Evolutionary conservation across 2,113 vertebrate genomes (phyloP).

Genomic region (Choloepus hoffmanni): DNA sequence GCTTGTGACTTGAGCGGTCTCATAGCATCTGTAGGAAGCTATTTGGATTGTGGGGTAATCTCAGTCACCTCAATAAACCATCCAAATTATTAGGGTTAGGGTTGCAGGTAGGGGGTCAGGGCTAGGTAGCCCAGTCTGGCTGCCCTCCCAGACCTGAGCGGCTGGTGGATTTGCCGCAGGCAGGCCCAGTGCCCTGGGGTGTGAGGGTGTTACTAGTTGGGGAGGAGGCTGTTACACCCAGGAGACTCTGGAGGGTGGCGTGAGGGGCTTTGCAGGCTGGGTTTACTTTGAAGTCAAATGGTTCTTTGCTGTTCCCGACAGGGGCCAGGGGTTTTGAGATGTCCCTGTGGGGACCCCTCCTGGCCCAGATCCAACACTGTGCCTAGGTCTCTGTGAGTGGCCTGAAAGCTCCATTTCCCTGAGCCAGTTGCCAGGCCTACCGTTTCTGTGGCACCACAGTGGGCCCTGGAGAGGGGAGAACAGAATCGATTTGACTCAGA

Average conservation of each 20-base stretch:
- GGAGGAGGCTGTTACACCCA: not conserved
- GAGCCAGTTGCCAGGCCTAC: not conserved
- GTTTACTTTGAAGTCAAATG: not conserved
- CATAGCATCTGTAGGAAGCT: not conserved
- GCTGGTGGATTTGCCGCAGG: not conserved
- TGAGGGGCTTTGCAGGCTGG: not conserved
- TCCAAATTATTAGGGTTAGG: conserved; percentile 21
- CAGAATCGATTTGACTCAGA: not conserved
- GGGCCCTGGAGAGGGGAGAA: rapidly evolving
- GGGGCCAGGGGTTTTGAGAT: not conserved
- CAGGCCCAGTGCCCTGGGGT: too few species aligned
- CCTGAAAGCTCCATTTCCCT: not conserved
- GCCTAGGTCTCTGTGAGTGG: not conserved
- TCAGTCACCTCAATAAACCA: not conserved
- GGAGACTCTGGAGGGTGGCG: not conserved
- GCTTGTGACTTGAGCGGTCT: not conserved
- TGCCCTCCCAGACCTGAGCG: not conserved
- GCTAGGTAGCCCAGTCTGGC: not conserved
- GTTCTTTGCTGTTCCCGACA: not conserved
- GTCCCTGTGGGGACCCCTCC: not conserved
- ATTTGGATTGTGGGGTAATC: not conserved
- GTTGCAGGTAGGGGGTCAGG: not conserved
- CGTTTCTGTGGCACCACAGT: not conserved
- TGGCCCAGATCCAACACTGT: not conserved
- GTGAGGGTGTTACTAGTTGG: not conserved